A percentile compares a stretch with the other conserved stretches of the same genome.
Evolutionary conservation across 2,113 vertebrate genomes (phyloP).

Genomic region (Tachysurus vachellii): DNA sequence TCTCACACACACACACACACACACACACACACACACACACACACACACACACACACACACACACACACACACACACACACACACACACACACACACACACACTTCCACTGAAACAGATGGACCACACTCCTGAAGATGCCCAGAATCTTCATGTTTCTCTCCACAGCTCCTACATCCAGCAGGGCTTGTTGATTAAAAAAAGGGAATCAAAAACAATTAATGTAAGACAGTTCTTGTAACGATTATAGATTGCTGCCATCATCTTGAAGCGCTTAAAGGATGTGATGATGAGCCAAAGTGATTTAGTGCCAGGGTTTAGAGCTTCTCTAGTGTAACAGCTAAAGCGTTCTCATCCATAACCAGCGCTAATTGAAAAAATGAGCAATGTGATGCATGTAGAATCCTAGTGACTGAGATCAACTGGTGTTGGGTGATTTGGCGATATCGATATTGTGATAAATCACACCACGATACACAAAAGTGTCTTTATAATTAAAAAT

Average conservation of each 20-base stretch:
- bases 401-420: neutral
- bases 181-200: constrained; percentile 14
- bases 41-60: neutral
- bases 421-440: neutral
- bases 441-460: neutral
- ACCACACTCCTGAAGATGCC: constrained; percentile 29
- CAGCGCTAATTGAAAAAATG: neutral
- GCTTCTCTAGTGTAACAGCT: neutral
- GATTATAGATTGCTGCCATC: constrained; percentile 17
- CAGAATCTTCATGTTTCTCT: constrained; percentile 30
- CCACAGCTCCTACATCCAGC: constrained; percentile 14
- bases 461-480: neutral
- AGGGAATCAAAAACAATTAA: constrained; percentile 8
- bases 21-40: neutral
- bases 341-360: constrained; percentile 1
- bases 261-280: neutral
- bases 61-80: constrained; percentile 4
- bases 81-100: neutral
- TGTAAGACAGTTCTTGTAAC: constrained; percentile 25
- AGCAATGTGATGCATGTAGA: neutral
- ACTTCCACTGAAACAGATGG: constrained; percentile 27
- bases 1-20: neutral
- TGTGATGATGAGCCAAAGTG: neutral
- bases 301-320: neutral
- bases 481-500: neutral